phyloP scores from a whole-genome alignment of 1,140 invertebrate genomes.

The Drosophila pruinosa region DNA sequence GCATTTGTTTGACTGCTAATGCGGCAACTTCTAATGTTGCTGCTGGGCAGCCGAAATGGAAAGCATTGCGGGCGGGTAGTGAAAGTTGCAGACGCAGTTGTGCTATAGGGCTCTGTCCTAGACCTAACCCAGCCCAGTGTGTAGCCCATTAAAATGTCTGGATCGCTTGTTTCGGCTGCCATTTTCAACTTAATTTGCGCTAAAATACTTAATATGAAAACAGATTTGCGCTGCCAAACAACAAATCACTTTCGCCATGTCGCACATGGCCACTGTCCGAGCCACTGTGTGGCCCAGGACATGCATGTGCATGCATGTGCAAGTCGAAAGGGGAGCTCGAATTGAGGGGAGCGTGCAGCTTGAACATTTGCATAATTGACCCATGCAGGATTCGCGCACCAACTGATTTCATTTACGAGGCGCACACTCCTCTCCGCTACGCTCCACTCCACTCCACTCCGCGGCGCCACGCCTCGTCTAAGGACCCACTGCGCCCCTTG shows the following conservation, averaged over 20 bases:
- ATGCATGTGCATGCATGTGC: slow-evolving; percentile 26
- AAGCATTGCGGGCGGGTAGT: slow-evolving; percentile 56
- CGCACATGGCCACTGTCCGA: slow-evolving; percentile 38
- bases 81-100: slow-evolving; percentile 48
- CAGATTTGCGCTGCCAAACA: slow-evolving; percentile 75
- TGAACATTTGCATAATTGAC: slow-evolving; percentile 79
- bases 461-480: background rate
- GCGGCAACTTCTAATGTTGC: slow-evolving; percentile 40
- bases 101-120: background rate
- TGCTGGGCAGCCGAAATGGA: slow-evolving; percentile 52
- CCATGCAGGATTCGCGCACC: slow-evolving; percentile 81
- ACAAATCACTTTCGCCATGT: slow-evolving; percentile 77
- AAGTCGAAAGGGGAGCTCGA: background rate
- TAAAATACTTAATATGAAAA: slow-evolving; percentile 80
- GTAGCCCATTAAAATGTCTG: slow-evolving; percentile 39
- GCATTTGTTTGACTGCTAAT: slow-evolving; percentile 70
- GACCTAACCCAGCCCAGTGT: background rate
- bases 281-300: slow-evolving; percentile 4
- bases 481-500: background rate
- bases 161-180: slow-evolving; percentile 49
- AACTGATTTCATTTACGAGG: slow-evolving; percentile 79
- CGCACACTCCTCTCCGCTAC: slow-evolving; percentile 24
- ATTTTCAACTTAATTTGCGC: slow-evolving; percentile 75
- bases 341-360: slow-evolving; percentile 30
- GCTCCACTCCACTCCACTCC: background rate